Evolutionary conservation across 1,140 invertebrate species (phyloP).

Genomic region (Delia radicum): DNA sequence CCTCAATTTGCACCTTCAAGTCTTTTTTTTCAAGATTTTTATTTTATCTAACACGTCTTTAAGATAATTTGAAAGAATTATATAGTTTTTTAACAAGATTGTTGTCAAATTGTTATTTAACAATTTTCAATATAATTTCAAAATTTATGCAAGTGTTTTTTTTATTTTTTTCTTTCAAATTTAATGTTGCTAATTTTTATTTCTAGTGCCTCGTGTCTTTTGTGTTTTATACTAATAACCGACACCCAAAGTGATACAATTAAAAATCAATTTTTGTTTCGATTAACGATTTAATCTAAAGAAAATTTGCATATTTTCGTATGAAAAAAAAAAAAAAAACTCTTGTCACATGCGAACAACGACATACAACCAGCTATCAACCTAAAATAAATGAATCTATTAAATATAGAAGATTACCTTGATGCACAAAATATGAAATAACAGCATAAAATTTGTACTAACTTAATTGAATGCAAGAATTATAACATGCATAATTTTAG

Average conservation of each 20-base stretch:
- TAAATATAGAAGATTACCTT: background rate
- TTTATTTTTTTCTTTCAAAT: background rate
- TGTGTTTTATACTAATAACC: background rate
- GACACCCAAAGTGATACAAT: background rate
- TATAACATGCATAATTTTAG: too few relatives aligned
- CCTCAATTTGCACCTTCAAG: background rate
- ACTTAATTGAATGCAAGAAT: too few relatives aligned
- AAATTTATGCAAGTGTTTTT: background rate
- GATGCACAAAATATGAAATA: background rate
- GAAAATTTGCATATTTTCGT: background rate
- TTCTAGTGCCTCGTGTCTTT: background rate
- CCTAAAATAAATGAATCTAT: background rate
- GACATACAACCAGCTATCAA: background rate
- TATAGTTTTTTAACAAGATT: background rate
- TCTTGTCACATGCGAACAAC: background rate
- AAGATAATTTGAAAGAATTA: background rate
- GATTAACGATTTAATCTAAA: background rate
- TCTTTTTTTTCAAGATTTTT: background rate
- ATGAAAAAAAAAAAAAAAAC: background rate
- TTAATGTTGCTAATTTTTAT: background rate
- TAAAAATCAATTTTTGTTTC: slow-evolving; percentile 2
- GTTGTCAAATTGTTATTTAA: background rate
- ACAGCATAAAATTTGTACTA: background rate
- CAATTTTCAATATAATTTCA: background rate
- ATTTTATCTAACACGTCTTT: background rate